A percentile compares a stretch with the other conserved stretches of the same genome.
These are phyloP conservation scores for Vulpes lagopus DNA, from an alignment of 2,113 vertebrate species.

Conservation along the genomic window DNA sequence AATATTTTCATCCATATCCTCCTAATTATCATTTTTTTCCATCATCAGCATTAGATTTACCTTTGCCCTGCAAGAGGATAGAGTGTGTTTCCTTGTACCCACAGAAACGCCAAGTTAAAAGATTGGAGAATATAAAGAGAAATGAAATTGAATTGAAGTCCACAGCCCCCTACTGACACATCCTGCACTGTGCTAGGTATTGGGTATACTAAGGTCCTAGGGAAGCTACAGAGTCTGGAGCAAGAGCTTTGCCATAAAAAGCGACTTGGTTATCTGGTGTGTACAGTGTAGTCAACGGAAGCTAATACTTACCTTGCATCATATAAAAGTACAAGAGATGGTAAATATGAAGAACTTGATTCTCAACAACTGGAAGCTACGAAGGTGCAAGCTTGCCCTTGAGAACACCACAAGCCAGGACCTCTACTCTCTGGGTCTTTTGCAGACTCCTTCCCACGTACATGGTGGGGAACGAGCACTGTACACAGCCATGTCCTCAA, in stretches of 20 bases:
- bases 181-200: rapidly evolving
- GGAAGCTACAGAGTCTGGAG: neutral
- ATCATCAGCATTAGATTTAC: neutral
- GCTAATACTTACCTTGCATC: neutral
- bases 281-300: neutral
- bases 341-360: neutral
- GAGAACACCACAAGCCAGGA: neutral
- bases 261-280: neutral
- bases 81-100: neutral
- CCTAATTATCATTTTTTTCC: neutral
- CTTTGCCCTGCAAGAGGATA: neutral
- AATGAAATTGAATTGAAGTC: neutral
- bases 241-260: neutral
- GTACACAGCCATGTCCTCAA: neutral
- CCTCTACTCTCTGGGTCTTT: neutral
- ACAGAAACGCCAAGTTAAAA: neutral
- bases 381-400: neutral
- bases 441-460: neutral
- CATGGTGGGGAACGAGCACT: neutral
- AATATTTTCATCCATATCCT: neutral
- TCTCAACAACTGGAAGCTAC: neutral
- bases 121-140: neutral
- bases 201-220: too few relatives aligned
- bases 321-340: neutral
- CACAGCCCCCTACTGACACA: neutral